These are phyloP conservation scores for Protosalanx chinensis DNA, from an alignment of 2,797 vertebrate genomes.

Conservation along the genomic window DNA sequence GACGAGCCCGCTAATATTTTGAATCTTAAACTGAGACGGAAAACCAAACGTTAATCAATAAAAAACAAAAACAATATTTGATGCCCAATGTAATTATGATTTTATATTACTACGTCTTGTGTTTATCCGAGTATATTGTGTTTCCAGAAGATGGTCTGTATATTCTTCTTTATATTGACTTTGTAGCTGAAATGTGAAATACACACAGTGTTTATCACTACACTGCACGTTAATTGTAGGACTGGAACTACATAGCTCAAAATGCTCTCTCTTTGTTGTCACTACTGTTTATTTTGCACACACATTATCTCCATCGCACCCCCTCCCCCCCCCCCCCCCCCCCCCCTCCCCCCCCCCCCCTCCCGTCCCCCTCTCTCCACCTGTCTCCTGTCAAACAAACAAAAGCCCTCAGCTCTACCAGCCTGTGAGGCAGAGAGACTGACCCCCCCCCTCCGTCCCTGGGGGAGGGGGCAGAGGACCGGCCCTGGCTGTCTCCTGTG, in stretches of 20 bases:
- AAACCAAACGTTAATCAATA: neutral
- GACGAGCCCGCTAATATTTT: conserved; percentile 64
- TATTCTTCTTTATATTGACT: neutral
- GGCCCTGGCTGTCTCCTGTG: conserved; percentile 25
- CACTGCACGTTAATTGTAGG: neutral
- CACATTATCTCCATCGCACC: neutral
- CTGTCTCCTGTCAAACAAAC: conserved; percentile 53
- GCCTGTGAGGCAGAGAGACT: conserved; percentile 11
- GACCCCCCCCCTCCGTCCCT: conserved; percentile 15
- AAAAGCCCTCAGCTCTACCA: conserved; percentile 47
- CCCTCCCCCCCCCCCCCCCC: neutral
- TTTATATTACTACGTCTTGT: neutral
- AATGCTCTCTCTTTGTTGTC: neutral
- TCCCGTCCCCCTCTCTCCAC: conserved; percentile 39
- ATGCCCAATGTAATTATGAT: neutral
- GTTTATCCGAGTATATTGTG: neutral
- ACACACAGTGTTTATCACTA: neutral
- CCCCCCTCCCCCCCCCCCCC: neutral
- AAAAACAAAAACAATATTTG: neutral
- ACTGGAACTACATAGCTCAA: neutral
- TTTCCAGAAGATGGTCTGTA: neutral
- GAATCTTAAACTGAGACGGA: neutral
- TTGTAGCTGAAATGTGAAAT: neutral
- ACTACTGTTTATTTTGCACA: neutral
- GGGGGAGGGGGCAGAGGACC: conserved; percentile 4